Evolutionary conservation across 2,888 invertebrate species (phyloP).

Genomic region (Cotesia congregata): DNA sequence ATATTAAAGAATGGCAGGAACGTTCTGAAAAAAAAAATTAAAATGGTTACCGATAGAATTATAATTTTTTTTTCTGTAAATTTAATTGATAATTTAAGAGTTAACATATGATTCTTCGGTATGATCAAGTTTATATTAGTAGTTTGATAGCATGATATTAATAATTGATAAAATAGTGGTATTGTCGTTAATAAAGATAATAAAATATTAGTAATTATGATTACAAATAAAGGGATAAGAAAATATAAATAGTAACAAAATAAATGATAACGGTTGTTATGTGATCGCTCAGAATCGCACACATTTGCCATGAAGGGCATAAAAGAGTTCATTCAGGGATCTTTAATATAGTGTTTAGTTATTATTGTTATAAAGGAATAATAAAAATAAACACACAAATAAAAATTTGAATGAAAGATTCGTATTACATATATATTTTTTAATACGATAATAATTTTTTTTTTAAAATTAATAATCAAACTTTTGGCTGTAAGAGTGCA

Average conservation of each 20-base stretch:
- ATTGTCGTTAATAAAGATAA: neutral
- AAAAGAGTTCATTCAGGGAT: constrained; percentile 65
- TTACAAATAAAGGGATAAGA: neutral
- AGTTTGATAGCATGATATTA: constrained; percentile 49
- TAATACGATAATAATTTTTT: neutral
- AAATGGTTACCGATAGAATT: constrained; percentile 30
- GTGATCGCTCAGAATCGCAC: constrained; percentile 53
- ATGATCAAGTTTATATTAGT: constrained; percentile 19
- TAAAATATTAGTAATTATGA: neutral
- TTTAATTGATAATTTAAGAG: constrained; percentile 19
- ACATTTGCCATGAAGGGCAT: constrained; percentile 57
- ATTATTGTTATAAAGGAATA: constrained; percentile 49
- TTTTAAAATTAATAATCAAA: neutral
- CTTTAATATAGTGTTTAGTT: constrained; percentile 64
- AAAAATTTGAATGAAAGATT: constrained; percentile 31
- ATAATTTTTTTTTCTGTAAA: constrained; percentile 11
- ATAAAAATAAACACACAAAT: constrained; percentile 44
- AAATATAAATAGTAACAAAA: constrained; percentile 8
- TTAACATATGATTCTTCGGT: constrained; percentile 30
- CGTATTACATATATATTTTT: constrained; percentile 16
- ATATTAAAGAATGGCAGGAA: constrained; percentile 50
- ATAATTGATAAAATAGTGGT: constrained; percentile 5
- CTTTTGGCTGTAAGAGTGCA: constrained; percentile 24
- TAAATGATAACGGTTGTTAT: constrained; percentile 55
- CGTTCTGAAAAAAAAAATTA: constrained; percentile 45